Evolutionary conservation across 2,888 invertebrate species (phyloP), one percentile per base, ranked within the genome.

Genomic region (Morpho deidamia): DNA sequence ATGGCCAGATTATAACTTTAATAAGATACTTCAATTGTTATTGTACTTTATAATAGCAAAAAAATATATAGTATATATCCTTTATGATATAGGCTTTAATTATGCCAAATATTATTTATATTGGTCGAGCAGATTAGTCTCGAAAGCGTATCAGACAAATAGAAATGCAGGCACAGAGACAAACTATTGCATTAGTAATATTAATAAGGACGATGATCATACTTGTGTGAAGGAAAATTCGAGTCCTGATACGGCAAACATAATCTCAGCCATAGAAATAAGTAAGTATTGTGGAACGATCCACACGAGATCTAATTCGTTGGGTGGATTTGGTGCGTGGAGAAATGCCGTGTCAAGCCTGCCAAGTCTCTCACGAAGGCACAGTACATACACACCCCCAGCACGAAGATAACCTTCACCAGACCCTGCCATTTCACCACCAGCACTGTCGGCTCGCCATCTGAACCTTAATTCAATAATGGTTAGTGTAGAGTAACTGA

Each of bases 171-270:
- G 2, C 34, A 41, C 10, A 23, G 33, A 9, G 9, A 44, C 14
- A 33, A 32, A 14, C 14, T 14, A n/a, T n/a, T n/a, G n/a, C n/a
- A n/a, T n/a, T n/a, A n/a, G n/a, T n/a, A 5, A 23, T 23, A 23
- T 23, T 23, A 23, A 5, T 23, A 23, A 5, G 23, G 23, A 23
- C 37, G 32, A 9, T 32, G 32, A 12, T 8, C 12, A 32, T 44
- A 61, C 62, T 91, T 95, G 94, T 3, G 95, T 94, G 71, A 96
- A 96, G 1, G 96, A 94, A 78, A 96, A 96, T 69, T 95, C 94
- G 12, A 96, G 84, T 0, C 96, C 96, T 2, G 96, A 95, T 7
- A 96, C 93, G 0, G 95, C 95, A 71, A 96, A 95, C 90, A 96
- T 92, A 43, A 96, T 93, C 82, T 97, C 96, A 0, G 94, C 96